These are phyloP conservation scores for Ormia ochracea DNA, from an alignment of 2,888 invertebrate species.

Conservation along the genomic window DNA sequence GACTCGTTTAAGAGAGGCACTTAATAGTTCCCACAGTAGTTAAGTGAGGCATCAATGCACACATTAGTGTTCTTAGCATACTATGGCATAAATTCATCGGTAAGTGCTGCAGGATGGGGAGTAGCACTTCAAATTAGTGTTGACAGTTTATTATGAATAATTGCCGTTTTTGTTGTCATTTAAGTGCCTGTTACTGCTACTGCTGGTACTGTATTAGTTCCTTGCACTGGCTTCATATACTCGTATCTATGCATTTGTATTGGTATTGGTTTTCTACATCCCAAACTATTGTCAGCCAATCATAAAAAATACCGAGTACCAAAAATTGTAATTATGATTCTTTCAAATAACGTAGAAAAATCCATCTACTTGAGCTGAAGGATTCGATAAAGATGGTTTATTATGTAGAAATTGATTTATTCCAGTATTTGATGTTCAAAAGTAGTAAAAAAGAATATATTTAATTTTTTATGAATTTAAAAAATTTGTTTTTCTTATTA, in stretches of 20 bases:
- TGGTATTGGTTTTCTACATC: not conserved
- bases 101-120: conserved; percentile 43
- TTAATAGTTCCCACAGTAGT: conserved; percentile 60
- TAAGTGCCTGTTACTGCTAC: conserved; percentile 31
- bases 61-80: not conserved
- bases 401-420: conserved; percentile 16
- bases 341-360: conserved; percentile 1
- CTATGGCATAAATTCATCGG: not conserved
- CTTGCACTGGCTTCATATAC: conserved; percentile 43
- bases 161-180: conserved; percentile 61
- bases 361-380: conserved; percentile 12
- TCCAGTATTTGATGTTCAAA: not conserved
- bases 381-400: conserved; percentile 1
- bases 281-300: not conserved
- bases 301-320: conserved; percentile 11
- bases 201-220: not conserved
- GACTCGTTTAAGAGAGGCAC: conserved; percentile 35
- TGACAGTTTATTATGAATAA: conserved; percentile 74
- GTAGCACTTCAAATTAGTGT: conserved; percentile 74
- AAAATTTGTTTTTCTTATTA: not conserved
- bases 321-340: conserved; percentile 20
- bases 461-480: not conserved
- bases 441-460: not conserved
- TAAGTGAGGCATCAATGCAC: conserved; percentile 6
- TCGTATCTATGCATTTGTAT: not conserved